A percentile compares a stretch with the other conserved stretches of the same genome.
Conservation (phyloP, 2,797 vertebrate species). For the Diglossa cyanea region DNA sequence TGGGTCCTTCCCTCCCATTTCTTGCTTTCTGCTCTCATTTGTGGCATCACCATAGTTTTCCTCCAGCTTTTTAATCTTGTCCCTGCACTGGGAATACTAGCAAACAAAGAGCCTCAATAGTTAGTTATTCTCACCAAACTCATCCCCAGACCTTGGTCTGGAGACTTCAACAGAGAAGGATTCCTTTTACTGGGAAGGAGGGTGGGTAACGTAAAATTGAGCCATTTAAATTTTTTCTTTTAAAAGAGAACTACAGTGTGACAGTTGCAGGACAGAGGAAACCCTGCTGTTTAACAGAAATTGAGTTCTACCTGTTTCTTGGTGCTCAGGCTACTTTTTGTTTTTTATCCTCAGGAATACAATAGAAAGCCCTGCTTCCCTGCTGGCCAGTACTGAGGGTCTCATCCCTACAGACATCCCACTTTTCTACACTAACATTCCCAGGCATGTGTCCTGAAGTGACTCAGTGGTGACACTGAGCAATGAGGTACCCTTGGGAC, state of each 20-base stretch:
- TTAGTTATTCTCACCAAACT: not conserved
- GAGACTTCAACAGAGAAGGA: not conserved
- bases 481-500: fast-evolving
- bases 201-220: not conserved
- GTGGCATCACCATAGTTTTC: conserved; percentile 65
- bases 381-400: not conserved
- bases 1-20: conserved; percentile 81
- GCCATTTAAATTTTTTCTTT: not conserved
- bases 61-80: conserved; percentile 78
- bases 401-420: not conserved
- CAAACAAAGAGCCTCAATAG: not conserved
- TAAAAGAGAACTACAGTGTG: not conserved
- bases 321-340: not conserved
- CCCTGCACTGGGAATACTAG: conserved; percentile 86
- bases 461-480: not conserved
- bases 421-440: not conserved
- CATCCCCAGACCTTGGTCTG: not conserved
- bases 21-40: conserved; percentile 66
- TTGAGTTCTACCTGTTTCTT: not conserved
- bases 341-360: not conserved
- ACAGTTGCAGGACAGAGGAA: not conserved
- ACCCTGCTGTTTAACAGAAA: not conserved
- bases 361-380: not conserved
- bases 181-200: not conserved
- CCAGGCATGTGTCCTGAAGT: not conserved